Percentiles rank a stretch among this genome's conserved stretches.
Evolutionary conservation across 2,888 invertebrate species (phyloP).

Genomic region (Drosophila nr. perissopoda): DNA sequence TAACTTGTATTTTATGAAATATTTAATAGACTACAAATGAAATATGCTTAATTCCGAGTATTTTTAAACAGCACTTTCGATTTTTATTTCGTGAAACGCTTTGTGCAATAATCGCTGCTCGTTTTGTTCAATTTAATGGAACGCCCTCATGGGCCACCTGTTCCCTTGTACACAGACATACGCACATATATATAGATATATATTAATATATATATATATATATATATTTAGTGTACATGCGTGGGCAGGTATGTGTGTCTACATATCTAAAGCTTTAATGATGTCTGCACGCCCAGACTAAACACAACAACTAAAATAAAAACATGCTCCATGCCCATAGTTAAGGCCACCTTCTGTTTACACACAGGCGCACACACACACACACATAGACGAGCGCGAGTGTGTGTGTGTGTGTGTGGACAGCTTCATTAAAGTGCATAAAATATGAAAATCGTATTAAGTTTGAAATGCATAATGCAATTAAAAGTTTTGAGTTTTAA

Average conservation of each 20-base stretch:
- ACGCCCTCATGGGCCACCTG: constrained; percentile 53
- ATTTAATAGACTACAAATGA: neutral
- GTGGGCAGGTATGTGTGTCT: constrained; percentile 1
- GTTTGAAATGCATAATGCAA: constrained; percentile 18
- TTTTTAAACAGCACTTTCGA: constrained; percentile 6
- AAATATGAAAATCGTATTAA: constrained; percentile 29
- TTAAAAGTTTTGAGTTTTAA: constrained; percentile 19
- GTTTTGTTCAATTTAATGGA: constrained; percentile 49
- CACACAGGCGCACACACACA: constrained; percentile 19
- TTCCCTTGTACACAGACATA: constrained; percentile 12
- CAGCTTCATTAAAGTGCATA: constrained; percentile 47
- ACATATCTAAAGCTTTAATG: constrained; percentile 28
- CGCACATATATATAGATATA: neutral
- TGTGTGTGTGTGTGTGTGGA: neutral
- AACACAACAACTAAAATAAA: constrained; percentile 67
- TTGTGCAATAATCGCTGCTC: constrained; percentile 18
- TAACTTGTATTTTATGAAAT: neutral
- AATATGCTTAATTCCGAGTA: neutral
- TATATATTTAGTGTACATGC: neutral
- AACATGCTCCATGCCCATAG: constrained; percentile 34
- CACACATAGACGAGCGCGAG: neutral
- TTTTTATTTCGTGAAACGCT: constrained; percentile 15
- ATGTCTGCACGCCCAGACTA: constrained; percentile 65
- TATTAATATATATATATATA: constrained; percentile 1
- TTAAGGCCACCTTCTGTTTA: constrained; percentile 53